Percentiles rank a stretch among this genome's conserved stretches.
phyloP scores from a whole-genome alignment of 2,113 vertebrate species.

The Forbesichthys agassizii region DNA sequence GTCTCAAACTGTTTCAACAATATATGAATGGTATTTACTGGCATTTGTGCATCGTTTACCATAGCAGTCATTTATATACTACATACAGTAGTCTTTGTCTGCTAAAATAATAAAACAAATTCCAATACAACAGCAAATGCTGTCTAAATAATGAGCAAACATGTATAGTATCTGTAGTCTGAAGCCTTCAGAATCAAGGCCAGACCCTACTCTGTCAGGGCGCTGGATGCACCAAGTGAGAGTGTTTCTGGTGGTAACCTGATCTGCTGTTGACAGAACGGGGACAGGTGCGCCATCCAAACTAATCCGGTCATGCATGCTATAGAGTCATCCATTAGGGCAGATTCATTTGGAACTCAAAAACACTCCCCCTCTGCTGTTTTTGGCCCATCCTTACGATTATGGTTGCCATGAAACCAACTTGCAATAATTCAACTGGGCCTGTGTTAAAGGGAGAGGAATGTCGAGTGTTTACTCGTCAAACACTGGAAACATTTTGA shows the following conservation, averaged over 20 bases:
- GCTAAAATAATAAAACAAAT: too few relatives aligned
- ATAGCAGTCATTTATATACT: too few relatives aligned
- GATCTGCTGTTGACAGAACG: conserved; percentile 78
- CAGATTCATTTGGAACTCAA: conserved; percentile 66
- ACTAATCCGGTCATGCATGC: conserved; percentile 72
- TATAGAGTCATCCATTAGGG: conserved; percentile 68
- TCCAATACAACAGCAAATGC: too few relatives aligned
- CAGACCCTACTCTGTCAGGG: conserved; percentile 61
- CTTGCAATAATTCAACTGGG: conserved; percentile 65
- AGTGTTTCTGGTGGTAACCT: conserved; percentile 67
- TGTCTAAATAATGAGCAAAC: not conserved
- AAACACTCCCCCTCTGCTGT: conserved; percentile 56
- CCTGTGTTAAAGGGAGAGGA: conserved; percentile 60
- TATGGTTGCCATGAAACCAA: conserved; percentile 70
- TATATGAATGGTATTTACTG: too few relatives aligned
- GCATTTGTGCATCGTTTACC: not conserved
- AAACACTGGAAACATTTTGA: conserved; percentile 70
- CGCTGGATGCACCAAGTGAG: conserved; percentile 58
- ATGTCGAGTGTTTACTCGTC: conserved; percentile 61
- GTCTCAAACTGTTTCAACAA: too few relatives aligned
- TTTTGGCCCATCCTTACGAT: conserved; percentile 48
- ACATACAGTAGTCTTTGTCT: too few relatives aligned
- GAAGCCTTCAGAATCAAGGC: conserved; percentile 13
- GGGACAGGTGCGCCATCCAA: conserved; percentile 76
- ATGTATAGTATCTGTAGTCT: not conserved